A percentile compares a stretch with the other conserved stretches of the same genome.
phyloP scores from a whole-genome alignment of 2,797 vertebrate genomes.

The Gallirallus australis region DNA sequence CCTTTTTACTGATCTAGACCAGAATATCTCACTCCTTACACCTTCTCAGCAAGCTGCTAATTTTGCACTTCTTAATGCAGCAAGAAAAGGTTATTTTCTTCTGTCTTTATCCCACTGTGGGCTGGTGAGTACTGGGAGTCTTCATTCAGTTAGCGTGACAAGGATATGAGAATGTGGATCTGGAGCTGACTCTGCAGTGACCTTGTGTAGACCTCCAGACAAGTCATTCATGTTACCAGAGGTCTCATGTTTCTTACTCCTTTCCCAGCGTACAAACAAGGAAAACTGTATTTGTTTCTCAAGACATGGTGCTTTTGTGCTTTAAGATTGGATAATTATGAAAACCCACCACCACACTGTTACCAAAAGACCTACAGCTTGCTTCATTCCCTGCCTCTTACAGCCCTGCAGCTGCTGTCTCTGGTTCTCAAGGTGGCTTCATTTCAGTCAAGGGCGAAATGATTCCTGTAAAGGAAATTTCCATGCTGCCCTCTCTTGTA shows the following conservation, averaged over 20 bases:
- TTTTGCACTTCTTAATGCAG: neutral
- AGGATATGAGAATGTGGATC: neutral
- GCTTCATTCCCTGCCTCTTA: neutral
- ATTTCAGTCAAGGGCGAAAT: conserved; percentile 37
- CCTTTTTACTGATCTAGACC: neutral
- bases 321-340: neutral
- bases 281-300: neutral
- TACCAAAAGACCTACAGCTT: neutral
- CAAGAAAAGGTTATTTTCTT: neutral
- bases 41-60: neutral
- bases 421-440: conserved; percentile 28
- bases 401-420: neutral
- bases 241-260: neutral
- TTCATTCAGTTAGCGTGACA: neutral
- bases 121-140: neutral
- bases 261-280: neutral
- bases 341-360: neutral
- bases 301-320: rapidly evolving
- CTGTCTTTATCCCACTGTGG: neutral
- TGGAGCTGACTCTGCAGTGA: neutral
- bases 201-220: neutral
- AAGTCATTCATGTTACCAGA: neutral
- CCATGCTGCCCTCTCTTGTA: neutral
- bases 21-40: neutral
- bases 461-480: conserved; percentile 63